phyloP scores from a whole-genome alignment of 2,113 vertebrate species.

The Tangachromis dhanisi region DNA sequence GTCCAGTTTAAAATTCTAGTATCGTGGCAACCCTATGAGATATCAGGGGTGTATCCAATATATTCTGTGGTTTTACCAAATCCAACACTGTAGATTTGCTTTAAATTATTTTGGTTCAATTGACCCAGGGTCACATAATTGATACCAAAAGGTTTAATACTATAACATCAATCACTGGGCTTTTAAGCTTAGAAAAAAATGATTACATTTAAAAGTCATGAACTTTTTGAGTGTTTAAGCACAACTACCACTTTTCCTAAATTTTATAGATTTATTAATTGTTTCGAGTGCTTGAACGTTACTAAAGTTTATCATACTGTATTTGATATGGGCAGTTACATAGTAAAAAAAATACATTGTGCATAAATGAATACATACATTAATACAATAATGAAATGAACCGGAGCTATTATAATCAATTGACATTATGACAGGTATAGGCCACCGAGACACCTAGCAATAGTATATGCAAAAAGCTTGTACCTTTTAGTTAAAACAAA shows the following conservation, averaged over 20 bases:
- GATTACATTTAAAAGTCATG: background rate
- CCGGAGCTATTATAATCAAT: background rate
- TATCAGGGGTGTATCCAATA: background rate
- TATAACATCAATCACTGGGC: background rate
- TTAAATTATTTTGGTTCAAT: background rate
- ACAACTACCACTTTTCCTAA: background rate
- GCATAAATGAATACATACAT: background rate
- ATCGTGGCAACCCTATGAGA: background rate
- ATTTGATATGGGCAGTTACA: background rate
- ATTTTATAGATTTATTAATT: background rate
- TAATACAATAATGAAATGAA: background rate
- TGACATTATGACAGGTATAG: background rate
- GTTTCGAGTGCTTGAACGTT: background rate
- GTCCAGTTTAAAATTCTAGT: background rate
- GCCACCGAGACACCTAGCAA: background rate
- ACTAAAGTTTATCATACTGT: background rate
- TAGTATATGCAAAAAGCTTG: background rate
- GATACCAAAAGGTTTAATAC: background rate
- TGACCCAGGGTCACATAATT: background rate
- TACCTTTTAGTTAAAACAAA: background rate
- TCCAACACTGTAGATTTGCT: background rate
- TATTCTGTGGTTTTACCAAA: background rate
- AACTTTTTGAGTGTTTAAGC: background rate
- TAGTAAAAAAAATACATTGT: background rate
- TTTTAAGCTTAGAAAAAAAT: background rate